These are phyloP conservation scores for Girardinichthys multiradiatus DNA, from an alignment of 2,113 vertebrate species.

Conservation along the genomic window DNA sequence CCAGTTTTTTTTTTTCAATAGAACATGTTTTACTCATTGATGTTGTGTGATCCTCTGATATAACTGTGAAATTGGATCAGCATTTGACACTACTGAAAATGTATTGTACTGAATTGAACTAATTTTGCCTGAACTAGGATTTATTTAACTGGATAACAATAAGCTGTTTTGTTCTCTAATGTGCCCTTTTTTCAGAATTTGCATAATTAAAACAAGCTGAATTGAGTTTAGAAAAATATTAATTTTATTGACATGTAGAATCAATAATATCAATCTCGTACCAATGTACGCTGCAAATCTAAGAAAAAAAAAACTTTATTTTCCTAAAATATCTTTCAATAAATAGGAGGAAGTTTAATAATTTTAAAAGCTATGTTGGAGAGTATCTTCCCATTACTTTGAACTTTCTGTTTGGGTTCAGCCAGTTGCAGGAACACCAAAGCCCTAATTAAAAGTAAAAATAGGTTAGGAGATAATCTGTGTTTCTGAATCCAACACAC, in stretches of 20 bases:
- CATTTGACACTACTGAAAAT: neutral
- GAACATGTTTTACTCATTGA: neutral
- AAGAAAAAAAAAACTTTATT: too few relatives aligned
- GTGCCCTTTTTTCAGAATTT: neutral
- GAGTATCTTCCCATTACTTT: neutral
- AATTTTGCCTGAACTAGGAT: neutral
- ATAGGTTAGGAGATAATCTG: slow-evolving; percentile 11
- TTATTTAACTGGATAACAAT: neutral
- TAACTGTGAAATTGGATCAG: neutral
- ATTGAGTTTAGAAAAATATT: too few relatives aligned
- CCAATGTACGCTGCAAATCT: too few relatives aligned
- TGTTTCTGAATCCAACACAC: slow-evolving; percentile 5
- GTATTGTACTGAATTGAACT: neutral
- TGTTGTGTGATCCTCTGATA: neutral
- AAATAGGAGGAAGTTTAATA: neutral
- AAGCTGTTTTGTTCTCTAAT: neutral
- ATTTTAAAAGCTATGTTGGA: neutral
- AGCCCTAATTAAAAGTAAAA: slow-evolving; percentile 15
- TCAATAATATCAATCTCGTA: neutral
- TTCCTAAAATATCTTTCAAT: neutral
- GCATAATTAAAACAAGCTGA: too few relatives aligned
- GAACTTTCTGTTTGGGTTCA: neutral
- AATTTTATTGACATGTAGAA: neutral
- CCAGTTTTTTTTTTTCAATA: neutral
- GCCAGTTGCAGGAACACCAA: slow-evolving; percentile 18